Base-by-base conservation (phyloP, 2,888 invertebrate genomes). In the Lasioglossum pauxillum region DNA sequence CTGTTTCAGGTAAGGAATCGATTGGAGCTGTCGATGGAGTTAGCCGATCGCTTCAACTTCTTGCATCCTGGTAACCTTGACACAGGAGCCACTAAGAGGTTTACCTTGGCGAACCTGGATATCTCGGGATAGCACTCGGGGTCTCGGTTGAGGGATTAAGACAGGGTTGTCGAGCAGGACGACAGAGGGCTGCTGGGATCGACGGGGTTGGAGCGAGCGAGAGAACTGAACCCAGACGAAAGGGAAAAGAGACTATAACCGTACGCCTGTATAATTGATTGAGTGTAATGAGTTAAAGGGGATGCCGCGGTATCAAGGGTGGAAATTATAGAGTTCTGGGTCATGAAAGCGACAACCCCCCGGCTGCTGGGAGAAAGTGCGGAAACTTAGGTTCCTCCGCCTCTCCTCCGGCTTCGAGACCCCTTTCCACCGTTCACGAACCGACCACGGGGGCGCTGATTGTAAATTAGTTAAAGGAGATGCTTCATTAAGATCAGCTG, bases 381-480 rank as follows among this genome's bases (percentile, higher is more conserved):
- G 91, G 90, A 92, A 90, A 94, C 92, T 94, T 92, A 92, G 94
- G 85, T 91, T 91, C 93, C 84, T 91, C 90, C 91, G 87, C 85
- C 12, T 85, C 88, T 78, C 85, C 88, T 88, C 89, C 89, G 73
- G 78, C 57, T 74, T 64, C 73, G 23, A 81, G 84, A 82, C 53
- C 72, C 57, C 87, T 60, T 75, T 69, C 78, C 31, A 35, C 75
- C 87, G 64, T 82, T 84, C 80, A 84, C 83, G 69, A 64, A 73
- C 60, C 74, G 82, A 76, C 82, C 76, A 87, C 85, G 88, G 88
- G 86, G 88, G 89, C 88, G 93, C 92, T 94, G 94, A 95, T 95
- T 94, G 93, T 92, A 94, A 94, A 94, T 95, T 95, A 94, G 94
- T 95, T 95, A 94, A 95, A 95, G 94, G 93, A 93, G 94, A 95